Conservation (phyloP, 2,888 invertebrate species). For the Caradrina clavipalpis region DNA sequence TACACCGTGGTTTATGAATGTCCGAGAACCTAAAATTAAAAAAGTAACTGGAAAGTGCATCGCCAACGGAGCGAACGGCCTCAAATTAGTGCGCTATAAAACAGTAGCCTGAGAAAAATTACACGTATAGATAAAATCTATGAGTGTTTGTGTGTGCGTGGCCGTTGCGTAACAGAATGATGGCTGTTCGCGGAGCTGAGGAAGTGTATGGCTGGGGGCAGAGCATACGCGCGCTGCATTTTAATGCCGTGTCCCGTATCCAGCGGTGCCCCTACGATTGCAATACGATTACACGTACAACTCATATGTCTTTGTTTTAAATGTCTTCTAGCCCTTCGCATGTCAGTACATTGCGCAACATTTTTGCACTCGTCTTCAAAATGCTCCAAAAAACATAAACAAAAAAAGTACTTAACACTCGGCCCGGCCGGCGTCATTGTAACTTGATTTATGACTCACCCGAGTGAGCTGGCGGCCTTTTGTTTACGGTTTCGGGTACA, state of each 20-base stretch:
- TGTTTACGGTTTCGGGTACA: too few relatives aligned
- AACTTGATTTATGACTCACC: too few relatives aligned
- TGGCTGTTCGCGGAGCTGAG: slow-evolving; percentile 61
- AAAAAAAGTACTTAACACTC: too few relatives aligned
- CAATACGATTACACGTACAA: slow-evolving; percentile 61
- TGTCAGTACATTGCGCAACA: too few relatives aligned
- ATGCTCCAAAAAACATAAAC: too few relatives aligned
- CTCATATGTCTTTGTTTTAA: slow-evolving; percentile 57
- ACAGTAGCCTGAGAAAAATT: slow-evolving; percentile 52
- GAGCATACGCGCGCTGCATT: slow-evolving; percentile 77
- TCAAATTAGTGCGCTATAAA: slow-evolving; percentile 54
- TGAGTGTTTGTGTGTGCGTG: slow-evolving; percentile 58
- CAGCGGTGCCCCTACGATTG: slow-evolving; percentile 57
- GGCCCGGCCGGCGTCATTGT: too few relatives aligned
- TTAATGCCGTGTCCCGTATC: slow-evolving; percentile 75
- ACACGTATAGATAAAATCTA: slow-evolving; percentile 50
- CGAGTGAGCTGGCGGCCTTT: too few relatives aligned
- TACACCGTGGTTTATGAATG: slow-evolving; percentile 34
- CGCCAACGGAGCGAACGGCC: slow-evolving; percentile 47
- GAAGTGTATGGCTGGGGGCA: slow-evolving; percentile 67
- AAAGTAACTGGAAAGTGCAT: slow-evolving; percentile 45
- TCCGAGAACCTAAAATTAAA: slow-evolving; percentile 40
- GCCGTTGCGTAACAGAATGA: slow-evolving; percentile 73
- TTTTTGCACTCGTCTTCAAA: too few relatives aligned
- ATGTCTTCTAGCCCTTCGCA: too few relatives aligned